Conservation (phyloP, 2,888 invertebrate genomes). For the Pyrocoelia pectoralis region DNA sequence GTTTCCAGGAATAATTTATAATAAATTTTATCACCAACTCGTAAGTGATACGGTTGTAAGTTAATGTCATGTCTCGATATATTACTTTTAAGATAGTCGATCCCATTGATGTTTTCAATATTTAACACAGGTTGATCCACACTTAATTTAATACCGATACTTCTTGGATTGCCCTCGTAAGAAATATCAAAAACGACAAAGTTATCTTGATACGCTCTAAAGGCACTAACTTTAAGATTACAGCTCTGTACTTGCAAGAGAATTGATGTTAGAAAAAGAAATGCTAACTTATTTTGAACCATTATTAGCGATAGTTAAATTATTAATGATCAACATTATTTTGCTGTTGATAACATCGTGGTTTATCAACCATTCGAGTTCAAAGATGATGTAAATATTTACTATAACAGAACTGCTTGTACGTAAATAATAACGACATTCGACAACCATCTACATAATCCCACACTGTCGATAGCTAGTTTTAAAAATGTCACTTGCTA, state of each 20-base stretch:
- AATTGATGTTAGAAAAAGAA: neutral
- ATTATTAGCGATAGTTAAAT: neutral
- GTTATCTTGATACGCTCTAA: constrained; percentile 2
- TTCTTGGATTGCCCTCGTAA: constrained; percentile 1
- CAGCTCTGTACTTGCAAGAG: neutral
- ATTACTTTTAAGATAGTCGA: neutral
- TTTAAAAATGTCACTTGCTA: no score
- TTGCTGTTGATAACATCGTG: neutral
- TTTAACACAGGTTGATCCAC: neutral
- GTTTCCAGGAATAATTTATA: constrained; percentile 2
- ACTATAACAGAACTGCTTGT: no score
- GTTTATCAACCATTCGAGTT: neutral
- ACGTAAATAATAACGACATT: no score
- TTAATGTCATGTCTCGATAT: neutral
- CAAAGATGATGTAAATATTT: neutral
- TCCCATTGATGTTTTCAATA: neutral
- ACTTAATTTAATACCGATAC: neutral
- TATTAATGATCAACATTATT: neutral
- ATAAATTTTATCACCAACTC: constrained; percentile 1
- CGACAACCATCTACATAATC: no score
- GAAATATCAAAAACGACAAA: neutral
- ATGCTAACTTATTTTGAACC: neutral
- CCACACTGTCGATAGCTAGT: no score
- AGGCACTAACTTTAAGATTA: neutral
- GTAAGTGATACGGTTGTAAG: neutral